phyloP scores from a whole-genome alignment of 2,888 invertebrate genomes.

The Biston stratarius region DNA sequence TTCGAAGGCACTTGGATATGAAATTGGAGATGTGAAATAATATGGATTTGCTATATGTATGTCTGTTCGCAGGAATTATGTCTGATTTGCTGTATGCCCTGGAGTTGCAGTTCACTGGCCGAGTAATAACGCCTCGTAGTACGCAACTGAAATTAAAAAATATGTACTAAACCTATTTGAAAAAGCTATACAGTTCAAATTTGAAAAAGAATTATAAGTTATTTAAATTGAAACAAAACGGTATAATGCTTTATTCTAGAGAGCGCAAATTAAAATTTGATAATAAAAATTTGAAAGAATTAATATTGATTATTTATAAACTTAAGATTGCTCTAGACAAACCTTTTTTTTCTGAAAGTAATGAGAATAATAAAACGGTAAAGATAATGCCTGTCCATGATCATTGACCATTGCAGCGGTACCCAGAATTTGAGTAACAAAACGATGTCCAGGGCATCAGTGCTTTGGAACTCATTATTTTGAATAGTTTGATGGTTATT shows the following conservation, averaged over 20 bases:
- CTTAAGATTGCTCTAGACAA: no score
- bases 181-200: slow-evolving; percentile 49
- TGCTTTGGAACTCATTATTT: no score
- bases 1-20: slow-evolving; percentile 74
- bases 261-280: not conserved
- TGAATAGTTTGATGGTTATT: no score
- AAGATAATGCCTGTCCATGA: no score
- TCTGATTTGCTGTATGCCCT: slow-evolving; percentile 89
- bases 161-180: slow-evolving; percentile 62
- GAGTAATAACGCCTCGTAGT: slow-evolving; percentile 92
- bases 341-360: no score
- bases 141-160: slow-evolving; percentile 89
- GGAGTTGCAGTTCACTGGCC: slow-evolving; percentile 91
- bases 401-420: no score
- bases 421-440: no score
- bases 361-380: no score
- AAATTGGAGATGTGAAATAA: slow-evolving; percentile 54
- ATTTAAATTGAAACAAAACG: not conserved
- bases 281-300: no score
- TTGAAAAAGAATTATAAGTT: slow-evolving; percentile 20
- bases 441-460: no score
- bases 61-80: slow-evolving; percentile 95
- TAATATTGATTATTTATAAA: no score
- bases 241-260: not conserved
- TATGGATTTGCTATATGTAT: slow-evolving; percentile 89